Conservation (phyloP, 2,113 vertebrate genomes). For the Alosa alosa region DNA sequence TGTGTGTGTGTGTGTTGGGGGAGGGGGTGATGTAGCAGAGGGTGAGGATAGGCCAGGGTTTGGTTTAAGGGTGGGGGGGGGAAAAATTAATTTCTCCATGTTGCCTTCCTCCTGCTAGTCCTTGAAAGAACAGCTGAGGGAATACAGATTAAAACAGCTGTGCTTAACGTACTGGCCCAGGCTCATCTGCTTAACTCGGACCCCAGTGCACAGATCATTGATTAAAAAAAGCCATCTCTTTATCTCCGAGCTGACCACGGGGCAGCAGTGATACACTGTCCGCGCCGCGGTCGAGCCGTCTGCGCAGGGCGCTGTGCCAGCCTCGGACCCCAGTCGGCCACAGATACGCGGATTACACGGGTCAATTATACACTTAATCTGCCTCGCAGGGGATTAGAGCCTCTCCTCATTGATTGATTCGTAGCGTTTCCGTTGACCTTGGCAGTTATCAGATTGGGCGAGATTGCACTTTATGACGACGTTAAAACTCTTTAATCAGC, state of each 20-base stretch:
- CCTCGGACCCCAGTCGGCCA: conserved; percentile 69
- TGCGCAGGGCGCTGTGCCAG: conserved; percentile 60
- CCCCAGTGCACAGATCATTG: conserved; percentile 81
- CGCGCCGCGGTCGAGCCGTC: conserved; percentile 59
- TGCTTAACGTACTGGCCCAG: conserved; percentile 79
- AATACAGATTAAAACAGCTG: conserved; percentile 95
- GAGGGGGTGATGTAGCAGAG: not conserved
- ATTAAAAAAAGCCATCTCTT: conserved; percentile 96
- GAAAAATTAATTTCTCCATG: conserved; percentile 77
- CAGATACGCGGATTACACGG: conserved; percentile 92
- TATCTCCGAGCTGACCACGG: conserved; percentile 84
- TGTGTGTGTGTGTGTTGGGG: not conserved
- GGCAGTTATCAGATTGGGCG: conserved; percentile 88
- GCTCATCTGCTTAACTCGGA: conserved; percentile 87
- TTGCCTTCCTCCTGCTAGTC: conserved; percentile 70
- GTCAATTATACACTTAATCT: conserved; percentile 99
- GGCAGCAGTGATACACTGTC: conserved; percentile 68
- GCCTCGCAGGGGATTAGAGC: conserved; percentile 82
- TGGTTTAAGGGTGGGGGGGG: not conserved
- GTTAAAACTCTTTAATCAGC: conserved; percentile 73
- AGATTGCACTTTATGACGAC: conserved; percentile 81
- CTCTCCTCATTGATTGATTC: conserved; percentile 88
- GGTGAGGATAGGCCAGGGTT: conserved; percentile 1
- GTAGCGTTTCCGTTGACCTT: conserved; percentile 89
- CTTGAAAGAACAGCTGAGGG: conserved; percentile 88